Conservation (phyloP, 2,888 invertebrate genomes). For the Nasonovia ribisnigri region DNA sequence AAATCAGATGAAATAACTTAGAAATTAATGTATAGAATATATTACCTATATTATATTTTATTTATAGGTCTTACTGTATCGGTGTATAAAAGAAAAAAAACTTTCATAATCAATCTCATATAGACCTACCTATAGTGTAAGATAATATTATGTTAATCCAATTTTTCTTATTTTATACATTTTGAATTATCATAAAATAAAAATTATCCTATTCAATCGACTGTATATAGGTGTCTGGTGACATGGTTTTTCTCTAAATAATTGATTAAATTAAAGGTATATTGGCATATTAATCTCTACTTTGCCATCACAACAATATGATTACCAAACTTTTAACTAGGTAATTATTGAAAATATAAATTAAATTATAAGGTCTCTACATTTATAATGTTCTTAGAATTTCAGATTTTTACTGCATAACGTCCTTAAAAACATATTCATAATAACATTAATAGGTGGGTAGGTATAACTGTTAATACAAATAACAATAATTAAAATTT, state of each 20-base stretch:
- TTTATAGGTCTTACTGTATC: no score
- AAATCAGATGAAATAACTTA: neutral
- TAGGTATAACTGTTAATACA: neutral
- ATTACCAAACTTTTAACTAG: neutral
- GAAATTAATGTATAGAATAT: neutral
- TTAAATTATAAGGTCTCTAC: neutral
- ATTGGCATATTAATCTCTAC: neutral
- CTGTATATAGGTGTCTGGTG: neutral
- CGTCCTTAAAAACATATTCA: neutral
- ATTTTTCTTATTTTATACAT: neutral
- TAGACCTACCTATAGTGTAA: neutral
- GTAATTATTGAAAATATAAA: neutral
- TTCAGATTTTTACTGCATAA: neutral
- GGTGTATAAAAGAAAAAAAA: neutral
- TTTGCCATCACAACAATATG: neutral
- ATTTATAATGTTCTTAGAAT: neutral
- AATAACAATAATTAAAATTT: neutral
- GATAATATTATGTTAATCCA: neutral
- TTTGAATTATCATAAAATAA: neutral
- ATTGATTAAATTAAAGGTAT: neutral
- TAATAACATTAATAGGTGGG: neutral
- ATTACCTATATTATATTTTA: no score
- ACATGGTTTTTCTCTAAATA: neutral
- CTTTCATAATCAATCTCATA: neutral
- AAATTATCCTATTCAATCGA: neutral